phyloP scores from a whole-genome alignment of 2,888 invertebrate genomes.

The Rhabditoides inermis region DNA sequence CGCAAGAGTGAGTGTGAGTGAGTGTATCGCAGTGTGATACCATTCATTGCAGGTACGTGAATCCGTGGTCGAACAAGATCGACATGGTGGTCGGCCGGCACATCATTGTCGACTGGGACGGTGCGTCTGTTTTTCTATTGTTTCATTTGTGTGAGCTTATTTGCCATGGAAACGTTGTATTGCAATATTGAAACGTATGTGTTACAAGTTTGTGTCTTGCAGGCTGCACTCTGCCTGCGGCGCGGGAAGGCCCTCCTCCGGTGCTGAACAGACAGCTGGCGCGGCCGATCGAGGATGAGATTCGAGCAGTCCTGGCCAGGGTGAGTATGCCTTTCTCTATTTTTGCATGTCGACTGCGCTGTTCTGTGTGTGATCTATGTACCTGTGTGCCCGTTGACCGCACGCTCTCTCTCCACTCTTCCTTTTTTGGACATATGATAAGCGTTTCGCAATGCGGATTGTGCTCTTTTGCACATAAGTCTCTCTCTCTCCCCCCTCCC shows the following conservation, averaged over 20 bases:
- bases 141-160: too few species aligned
- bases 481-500: not conserved
- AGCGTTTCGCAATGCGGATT: not conserved
- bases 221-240: too few species aligned
- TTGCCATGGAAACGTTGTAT: too few species aligned
- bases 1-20: too few species aligned
- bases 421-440: too few species aligned
- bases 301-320: conserved; percentile 29
- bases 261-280: too few species aligned
- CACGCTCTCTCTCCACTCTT: not conserved
- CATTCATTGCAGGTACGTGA: conserved; percentile 69
- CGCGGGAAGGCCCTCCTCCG: too few species aligned
- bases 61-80: conserved; percentile 81
- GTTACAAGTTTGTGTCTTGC: too few species aligned
- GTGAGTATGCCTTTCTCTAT: conserved; percentile 7
- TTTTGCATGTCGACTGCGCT: not conserved
- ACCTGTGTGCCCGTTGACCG: too few species aligned
- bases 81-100: conserved; percentile 77
- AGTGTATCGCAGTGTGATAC: not conserved
- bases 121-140: too few species aligned
- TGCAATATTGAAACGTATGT: too few species aligned
- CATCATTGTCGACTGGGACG: conserved; percentile 23
- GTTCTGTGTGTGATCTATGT: not conserved
- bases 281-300: conserved; percentile 33
- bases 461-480: not conserved